phyloP scores from a whole-genome alignment of 2,113 vertebrate species.

The Chamaetylas fuelleborni region DNA sequence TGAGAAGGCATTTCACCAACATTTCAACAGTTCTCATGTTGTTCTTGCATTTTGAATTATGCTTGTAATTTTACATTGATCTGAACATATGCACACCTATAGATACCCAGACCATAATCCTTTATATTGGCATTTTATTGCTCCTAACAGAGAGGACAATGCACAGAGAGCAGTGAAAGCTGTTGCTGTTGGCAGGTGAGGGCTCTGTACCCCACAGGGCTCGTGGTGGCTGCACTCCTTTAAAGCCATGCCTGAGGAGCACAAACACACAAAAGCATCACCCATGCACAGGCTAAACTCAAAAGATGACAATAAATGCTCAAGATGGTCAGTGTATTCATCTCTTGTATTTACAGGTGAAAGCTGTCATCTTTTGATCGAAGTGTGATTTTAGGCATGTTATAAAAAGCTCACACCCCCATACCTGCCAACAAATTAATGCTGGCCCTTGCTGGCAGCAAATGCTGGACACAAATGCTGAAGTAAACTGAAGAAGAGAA shows the following conservation, averaged over 20 bases:
- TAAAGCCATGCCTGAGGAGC: not conserved
- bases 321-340: not conserved
- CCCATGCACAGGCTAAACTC: not conserved
- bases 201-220: not conserved
- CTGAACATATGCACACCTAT: not conserved
- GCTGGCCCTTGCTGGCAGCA: not conserved
- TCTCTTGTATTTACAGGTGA: not conserved
- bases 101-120: not conserved
- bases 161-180: not conserved
- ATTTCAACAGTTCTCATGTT: not conserved
- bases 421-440: not conserved
- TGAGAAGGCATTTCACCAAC: not conserved
- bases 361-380: not conserved
- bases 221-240: not conserved
- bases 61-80: not conserved
- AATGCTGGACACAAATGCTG: not conserved
- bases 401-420: not conserved
- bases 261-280: not conserved
- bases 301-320: not conserved
- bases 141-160: not conserved
- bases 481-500: not conserved
- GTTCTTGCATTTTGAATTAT: not conserved
- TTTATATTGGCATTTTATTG: not conserved
- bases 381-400: not conserved
- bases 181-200: not conserved